Conservation (phyloP, 1,140 invertebrate genomes). For the Scaptomyza graminum region DNA sequence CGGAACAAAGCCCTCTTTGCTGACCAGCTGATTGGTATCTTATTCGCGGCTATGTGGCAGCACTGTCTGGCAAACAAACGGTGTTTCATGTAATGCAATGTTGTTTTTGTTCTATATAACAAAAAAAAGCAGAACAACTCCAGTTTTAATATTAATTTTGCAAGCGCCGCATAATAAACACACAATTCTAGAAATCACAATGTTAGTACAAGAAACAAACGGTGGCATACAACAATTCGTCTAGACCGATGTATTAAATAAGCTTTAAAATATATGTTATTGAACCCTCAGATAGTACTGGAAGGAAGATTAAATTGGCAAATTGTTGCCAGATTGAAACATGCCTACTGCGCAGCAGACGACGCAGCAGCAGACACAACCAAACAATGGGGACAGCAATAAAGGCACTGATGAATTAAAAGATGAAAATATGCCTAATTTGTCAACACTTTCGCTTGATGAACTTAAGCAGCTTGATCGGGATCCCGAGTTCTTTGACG, state of each 20-base stretch:
- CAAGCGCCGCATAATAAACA: slow-evolving; percentile 4
- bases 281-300: slow-evolving; percentile 1
- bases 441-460: slow-evolving; percentile 87
- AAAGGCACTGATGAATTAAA: slow-evolving; percentile 31
- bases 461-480: slow-evolving; percentile 88
- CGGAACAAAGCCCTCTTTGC: neutral
- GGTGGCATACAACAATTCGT: neutral
- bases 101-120: slow-evolving; percentile 46
- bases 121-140: slow-evolving; percentile 19
- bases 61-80: slow-evolving; percentile 35
- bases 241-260: neutral
- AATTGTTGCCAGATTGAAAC: slow-evolving; percentile 34
- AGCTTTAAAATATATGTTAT: neutral
- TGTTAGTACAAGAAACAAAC: neutral
- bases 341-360: slow-evolving; percentile 63
- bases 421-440: slow-evolving; percentile 86
- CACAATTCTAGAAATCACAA: neutral
- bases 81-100: slow-evolving; percentile 39
- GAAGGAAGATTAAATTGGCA: slow-evolving; percentile 5
- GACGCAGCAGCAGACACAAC: slow-evolving; percentile 31
- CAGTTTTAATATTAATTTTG: slow-evolving; percentile 25
- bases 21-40: slow-evolving; percentile 1
- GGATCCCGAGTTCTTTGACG: slow-evolving; percentile 88
- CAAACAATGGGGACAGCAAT: slow-evolving; percentile 42
- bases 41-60: slow-evolving; percentile 15